Evolutionary conservation across 2,888 invertebrate species (phyloP).

Genomic region (Polydrusus pterygomalis): DNA sequence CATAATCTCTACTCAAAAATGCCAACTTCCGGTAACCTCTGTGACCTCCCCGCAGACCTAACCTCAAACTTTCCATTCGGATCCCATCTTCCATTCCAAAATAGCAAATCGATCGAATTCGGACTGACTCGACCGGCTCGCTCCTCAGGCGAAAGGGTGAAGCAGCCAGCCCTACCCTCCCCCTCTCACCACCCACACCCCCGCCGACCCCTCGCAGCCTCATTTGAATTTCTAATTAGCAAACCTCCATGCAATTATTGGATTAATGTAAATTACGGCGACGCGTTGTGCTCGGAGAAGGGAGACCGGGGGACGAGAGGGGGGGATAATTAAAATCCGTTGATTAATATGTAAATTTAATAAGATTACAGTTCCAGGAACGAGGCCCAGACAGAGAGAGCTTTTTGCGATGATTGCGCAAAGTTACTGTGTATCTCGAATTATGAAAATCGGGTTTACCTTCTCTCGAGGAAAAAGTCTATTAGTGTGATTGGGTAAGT

Average conservation of each 20-base stretch:
- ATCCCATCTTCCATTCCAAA: constrained; percentile 53
- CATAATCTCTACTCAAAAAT: no score
- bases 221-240: constrained; percentile 93
- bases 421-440: constrained; percentile 47
- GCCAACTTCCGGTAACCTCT: not conserved
- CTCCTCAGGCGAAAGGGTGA: constrained; percentile 57
- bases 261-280: constrained; percentile 86
- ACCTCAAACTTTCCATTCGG: constrained; percentile 35
- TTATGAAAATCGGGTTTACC: constrained; percentile 21
- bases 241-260: constrained; percentile 95
- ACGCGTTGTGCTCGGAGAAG: constrained; percentile 72
- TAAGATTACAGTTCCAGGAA: constrained; percentile 97
- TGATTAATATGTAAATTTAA: constrained; percentile 99
- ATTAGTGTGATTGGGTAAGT: not conserved
- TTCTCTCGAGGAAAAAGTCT: not conserved
- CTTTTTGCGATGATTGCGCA: constrained; percentile 55
- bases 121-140: constrained; percentile 64
- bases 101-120: constrained; percentile 72
- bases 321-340: constrained; percentile 97
- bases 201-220: constrained; percentile 58
- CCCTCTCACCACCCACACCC: constrained; percentile 52
- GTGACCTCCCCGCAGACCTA: constrained; percentile 1
- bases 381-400: constrained; percentile 72
- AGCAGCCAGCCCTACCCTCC: constrained; percentile 44
- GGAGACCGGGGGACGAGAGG: constrained; percentile 69